Base-by-base conservation (phyloP, 1,140 invertebrate genomes). In the Diorhabda sublineata region DNA sequence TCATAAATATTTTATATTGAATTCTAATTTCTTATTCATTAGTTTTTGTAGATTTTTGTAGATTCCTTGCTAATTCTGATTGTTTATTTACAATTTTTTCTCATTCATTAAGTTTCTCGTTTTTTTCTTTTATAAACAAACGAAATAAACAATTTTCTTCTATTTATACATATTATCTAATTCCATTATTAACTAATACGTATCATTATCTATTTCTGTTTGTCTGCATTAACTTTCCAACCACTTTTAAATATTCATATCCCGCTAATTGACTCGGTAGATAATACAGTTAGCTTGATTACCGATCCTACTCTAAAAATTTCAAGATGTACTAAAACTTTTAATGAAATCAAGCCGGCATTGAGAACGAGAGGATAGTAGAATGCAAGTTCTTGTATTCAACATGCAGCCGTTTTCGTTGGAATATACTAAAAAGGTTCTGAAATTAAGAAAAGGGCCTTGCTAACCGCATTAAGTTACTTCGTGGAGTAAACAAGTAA, bases 281-380 rank as follows among this genome's bases (percentile, higher is more conserved):
- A 47, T 71, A 75, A 75, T 71, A 68, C 69, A 70, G 67, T 73
- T 69, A 73, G 58, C 72, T 60, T 67, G 64, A 71, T 69, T 75
- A 75, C 68, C 67, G 70, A 68, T 60, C 66, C 58, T 63, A 67
- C 64, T 70, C 71, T 69, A 73, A 75, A 75, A 75, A 75, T 73
- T 72, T 71, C 72, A 69, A 68, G 70, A 71, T 71, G 69, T 69
- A 71, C 74, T 74, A 72, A 74, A 75, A 74, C 72, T 75, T 74
- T 75, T 75, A 75, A 75, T 74, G 70, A 74, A 75, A 74, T 75
- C 72, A 58, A 58, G 67, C 62, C 69, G 66, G 69, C 66, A 61
- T 67, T 68, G 68, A 70, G 69, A 61, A 26, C 26, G 26, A 26
- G 26, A 26, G 26, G 26, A 26, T 26, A 26, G 26, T 1, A 68